Conservation (phyloP, 2,113 vertebrate genomes). For the Xenotilapia longispinis region DNA sequence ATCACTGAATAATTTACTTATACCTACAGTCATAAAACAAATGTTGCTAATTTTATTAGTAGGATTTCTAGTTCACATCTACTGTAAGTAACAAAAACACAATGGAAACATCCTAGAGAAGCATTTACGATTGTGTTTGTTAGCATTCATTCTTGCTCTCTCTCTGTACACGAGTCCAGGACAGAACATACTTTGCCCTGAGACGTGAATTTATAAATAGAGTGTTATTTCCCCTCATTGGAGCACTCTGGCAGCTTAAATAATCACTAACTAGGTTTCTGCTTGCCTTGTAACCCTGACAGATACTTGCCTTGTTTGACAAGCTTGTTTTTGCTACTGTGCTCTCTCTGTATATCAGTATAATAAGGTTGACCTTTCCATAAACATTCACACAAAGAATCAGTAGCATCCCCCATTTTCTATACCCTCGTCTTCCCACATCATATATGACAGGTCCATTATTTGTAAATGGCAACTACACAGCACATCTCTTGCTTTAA, state of each 20-base stretch:
- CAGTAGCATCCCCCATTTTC: slow-evolving; percentile 5
- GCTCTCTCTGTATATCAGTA: slow-evolving; percentile 48
- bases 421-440: slow-evolving; percentile 19
- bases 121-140: background rate
- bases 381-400: slow-evolving; percentile 58
- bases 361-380: slow-evolving; percentile 69
- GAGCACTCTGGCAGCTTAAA: background rate
- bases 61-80: background rate
- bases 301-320: slow-evolving; percentile 28
- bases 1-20: background rate
- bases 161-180: background rate
- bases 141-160: background rate
- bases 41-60: background rate
- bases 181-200: background rate
- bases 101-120: background rate
- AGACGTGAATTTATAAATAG: background rate
- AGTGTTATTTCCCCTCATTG: background rate
- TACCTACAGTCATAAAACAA: background rate
- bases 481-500: slow-evolving; percentile 22
- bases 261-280: background rate
- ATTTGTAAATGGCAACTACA: slow-evolving; percentile 60
- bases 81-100: background rate
- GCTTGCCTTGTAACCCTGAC: slow-evolving; percentile 17
- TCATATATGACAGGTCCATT: slow-evolving; percentile 56
- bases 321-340: slow-evolving; percentile 54